Percentiles rank a stretch among this genome's conserved stretches.
phyloP scores from a whole-genome alignment of 2,113 vertebrate genomes.

The Salvelinus namaycush region DNA sequence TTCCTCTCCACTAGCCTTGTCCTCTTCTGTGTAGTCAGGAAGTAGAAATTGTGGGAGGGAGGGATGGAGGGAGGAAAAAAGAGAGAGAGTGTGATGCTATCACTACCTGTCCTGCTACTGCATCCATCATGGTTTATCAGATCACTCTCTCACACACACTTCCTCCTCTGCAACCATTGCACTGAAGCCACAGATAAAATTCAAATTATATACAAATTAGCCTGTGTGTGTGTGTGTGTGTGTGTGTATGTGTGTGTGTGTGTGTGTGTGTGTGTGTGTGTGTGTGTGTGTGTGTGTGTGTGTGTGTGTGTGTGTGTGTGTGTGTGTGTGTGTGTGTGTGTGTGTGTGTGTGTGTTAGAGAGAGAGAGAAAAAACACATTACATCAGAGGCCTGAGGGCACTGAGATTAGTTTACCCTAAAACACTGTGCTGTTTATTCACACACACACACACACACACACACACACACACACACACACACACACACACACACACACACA shows the following conservation, averaged over 20 bases:
- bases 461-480: no score
- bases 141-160: constrained; percentile 41
- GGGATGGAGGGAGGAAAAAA: background rate
- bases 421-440: constrained; percentile 29
- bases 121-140: constrained; percentile 53
- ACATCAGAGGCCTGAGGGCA: constrained; percentile 34
- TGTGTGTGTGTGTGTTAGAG: background rate
- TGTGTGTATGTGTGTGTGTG: no score
- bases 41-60: no score
- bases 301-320: background rate
- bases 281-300: background rate
- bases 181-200: constrained; percentile 54
- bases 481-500: no score
- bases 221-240: constrained; percentile 3
- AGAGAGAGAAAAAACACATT: constrained; percentile 35
- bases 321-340: no score
- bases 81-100: constrained; percentile 23
- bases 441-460: background rate
- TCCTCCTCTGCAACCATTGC: constrained; percentile 19
- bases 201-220: constrained; percentile 63
- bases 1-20: no score
- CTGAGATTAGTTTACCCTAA: constrained; percentile 43
- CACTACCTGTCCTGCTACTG: constrained; percentile 30
- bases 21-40: background rate
- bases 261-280: background rate